These are phyloP conservation scores for Rhagonycha lutea DNA, from an alignment of 2,888 invertebrate genomes.

Conservation along the genomic window DNA sequence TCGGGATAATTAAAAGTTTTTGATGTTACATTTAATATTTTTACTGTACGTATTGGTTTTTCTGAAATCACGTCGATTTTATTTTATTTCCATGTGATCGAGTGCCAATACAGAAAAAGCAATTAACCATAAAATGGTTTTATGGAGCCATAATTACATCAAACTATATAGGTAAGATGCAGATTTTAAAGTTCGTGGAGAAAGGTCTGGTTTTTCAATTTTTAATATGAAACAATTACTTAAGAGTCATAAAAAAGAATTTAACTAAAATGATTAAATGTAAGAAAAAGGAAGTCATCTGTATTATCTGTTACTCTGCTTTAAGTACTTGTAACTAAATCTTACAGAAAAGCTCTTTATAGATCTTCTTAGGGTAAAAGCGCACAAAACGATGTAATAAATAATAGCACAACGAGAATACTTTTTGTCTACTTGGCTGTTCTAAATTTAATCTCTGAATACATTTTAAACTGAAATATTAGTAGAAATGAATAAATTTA, in stretches of 20 bases:
- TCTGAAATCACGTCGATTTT: no score
- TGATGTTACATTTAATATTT: no score
- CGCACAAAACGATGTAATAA: constrained; percentile 31
- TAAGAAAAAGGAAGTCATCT: constrained; percentile 9
- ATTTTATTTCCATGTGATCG: no score
- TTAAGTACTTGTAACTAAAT: constrained; percentile 30
- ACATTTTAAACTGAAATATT: constrained; percentile 23
- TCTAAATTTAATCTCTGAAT: constrained; percentile 29
- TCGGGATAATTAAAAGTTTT: no score
- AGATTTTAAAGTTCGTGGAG: background rate
- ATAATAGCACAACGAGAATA: constrained; percentile 28
- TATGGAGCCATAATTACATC: no score
- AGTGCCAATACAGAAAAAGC: no score
- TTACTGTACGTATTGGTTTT: no score
- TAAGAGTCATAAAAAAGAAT: background rate
- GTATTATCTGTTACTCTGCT: constrained; percentile 21
- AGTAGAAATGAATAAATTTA: constrained; percentile 17
- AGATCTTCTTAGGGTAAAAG: constrained; percentile 25
- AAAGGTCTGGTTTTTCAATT: background rate
- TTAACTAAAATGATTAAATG: background rate
- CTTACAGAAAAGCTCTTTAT: constrained; percentile 28
- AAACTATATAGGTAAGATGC: no score
- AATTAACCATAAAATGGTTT: background rate
- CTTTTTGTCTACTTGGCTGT: constrained; percentile 31
- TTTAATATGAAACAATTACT: background rate